phyloP scores from a whole-genome alignment of 2,113 vertebrate genomes.

The Tragelaphus strepsiceros region DNA sequence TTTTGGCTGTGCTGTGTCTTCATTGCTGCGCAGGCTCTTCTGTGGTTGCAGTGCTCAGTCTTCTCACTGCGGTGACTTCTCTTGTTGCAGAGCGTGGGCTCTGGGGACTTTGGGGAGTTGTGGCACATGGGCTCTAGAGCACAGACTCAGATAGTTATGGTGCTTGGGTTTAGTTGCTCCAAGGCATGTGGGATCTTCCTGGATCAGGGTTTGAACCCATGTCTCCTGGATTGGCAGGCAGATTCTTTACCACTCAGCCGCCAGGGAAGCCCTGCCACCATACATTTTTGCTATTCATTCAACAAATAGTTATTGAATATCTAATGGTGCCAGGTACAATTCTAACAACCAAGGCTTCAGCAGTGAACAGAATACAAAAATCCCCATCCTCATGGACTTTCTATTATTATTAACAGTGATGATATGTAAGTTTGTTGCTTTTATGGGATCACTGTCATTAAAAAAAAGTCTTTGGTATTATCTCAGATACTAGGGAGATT shows the following conservation, averaged over 20 bases:
- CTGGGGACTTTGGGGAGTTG: neutral
- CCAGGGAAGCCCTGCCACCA: neutral
- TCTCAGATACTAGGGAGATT: neutral
- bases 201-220: neutral
- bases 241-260: neutral
- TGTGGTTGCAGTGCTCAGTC: neutral
- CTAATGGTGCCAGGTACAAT: neutral
- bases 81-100: neutral
- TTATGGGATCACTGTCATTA: neutral
- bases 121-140: neutral
- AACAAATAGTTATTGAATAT: neutral
- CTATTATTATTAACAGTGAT: neutral
- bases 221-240: neutral
- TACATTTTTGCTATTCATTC: neutral
- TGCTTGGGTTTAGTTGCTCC: neutral
- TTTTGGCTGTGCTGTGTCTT: neutral
- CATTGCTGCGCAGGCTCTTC: neutral
- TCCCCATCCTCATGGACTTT: neutral
- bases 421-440: neutral
- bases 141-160: neutral
- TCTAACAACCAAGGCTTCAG: neutral
- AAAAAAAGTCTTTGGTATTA: neutral
- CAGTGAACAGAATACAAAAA: neutral
- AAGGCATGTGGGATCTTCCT: neutral
- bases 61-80: neutral